Percentiles rank a stretch among this genome's conserved stretches.
phyloP scores from a whole-genome alignment of 2,113 vertebrate genomes.

The Aphyosemion australe region DNA sequence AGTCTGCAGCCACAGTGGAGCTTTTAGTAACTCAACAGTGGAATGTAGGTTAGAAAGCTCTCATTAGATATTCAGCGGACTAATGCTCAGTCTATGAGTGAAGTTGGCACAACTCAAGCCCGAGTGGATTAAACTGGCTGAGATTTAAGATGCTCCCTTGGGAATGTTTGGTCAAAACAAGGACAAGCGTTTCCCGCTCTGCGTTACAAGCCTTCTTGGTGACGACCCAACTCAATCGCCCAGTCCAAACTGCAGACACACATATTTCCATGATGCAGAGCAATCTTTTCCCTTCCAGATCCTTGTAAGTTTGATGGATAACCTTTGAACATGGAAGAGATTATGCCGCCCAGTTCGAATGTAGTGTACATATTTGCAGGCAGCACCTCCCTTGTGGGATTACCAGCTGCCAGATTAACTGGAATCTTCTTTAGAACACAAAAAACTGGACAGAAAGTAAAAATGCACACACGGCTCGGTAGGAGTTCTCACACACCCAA shows the following conservation, averaged over 20 bases:
- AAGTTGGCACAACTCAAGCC: slow-evolving; percentile 47
- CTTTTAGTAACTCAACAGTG: slow-evolving; percentile 21
- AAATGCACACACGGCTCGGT: slow-evolving; percentile 1
- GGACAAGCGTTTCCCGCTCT: slow-evolving; percentile 44
- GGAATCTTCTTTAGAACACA: slow-evolving; percentile 67
- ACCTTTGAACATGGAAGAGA: slow-evolving; percentile 60
- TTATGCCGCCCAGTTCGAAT: slow-evolving; percentile 52
- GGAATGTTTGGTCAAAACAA: slow-evolving; percentile 47
- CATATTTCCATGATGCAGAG: slow-evolving; percentile 7
- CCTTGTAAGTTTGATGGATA: slow-evolving; percentile 46
- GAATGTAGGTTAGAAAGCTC: slow-evolving; percentile 63
- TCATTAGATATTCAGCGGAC: slow-evolving; percentile 59
- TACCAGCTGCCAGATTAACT: slow-evolving; percentile 70
- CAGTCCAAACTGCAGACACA: slow-evolving; percentile 28
- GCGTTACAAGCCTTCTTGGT: slow-evolving; percentile 49
- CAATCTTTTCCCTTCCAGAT: slow-evolving; percentile 31
- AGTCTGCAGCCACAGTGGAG: slow-evolving; percentile 4
- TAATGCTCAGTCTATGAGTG: slow-evolving; percentile 51
- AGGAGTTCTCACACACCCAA: background rate
- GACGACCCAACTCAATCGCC: slow-evolving; percentile 33
- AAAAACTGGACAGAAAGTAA: slow-evolving; percentile 47
- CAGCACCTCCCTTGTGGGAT: slow-evolving; percentile 60
- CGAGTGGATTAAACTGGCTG: slow-evolving; percentile 61
- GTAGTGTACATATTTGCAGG: slow-evolving; percentile 62
- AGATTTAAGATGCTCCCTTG: slow-evolving; percentile 64